Evolutionary conservation across 2,113 vertebrate species (phyloP), one percentile per base, ranked within the genome.

Genomic region (Triplophysa siluroides): DNA sequence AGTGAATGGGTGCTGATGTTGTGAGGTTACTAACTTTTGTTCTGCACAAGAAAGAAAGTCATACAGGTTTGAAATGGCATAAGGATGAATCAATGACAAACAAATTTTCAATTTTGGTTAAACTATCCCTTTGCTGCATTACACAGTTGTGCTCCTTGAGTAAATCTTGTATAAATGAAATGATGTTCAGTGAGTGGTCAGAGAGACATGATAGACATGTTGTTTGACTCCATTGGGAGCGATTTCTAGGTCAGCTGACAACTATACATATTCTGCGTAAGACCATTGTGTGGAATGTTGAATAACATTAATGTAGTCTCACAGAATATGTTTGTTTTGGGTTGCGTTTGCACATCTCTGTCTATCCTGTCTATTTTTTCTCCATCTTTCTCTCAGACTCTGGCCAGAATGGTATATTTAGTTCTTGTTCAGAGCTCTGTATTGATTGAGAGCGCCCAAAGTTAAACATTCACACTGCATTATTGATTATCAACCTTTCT

Each of bases 381-480:
- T 58, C 45, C 18, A 10, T 64, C 72, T 54, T 8, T 83, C 54
- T 52, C 78, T 61, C 29, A 26, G 38, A 41, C 18, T 61, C 10
- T 47, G 47, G 18, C 54, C 4, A 54, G 47, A 70, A 65, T 52
- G 66, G 54, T 81, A 78, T 78, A 84, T 84, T 78, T 81, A 58
- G 79, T 78, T 74, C 54, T 84, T 78, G 78, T 66, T 78, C 70
- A 71, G 77, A 65, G 78, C 78, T 60, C 19, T 58, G 68, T 80
- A 80, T 80, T 16, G 72, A 83, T 83, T n/a, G 75, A 43, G 43
- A 77, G 64, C n/a, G 12, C n/a, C 69, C 79, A 65, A 81, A 78
- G 76, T 84, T 84, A 84, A 82, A 84, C 76, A 84, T 81, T 79
- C 79, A 70, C 83, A 81, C 70, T 81, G 79, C 83, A 81, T 58